Evolutionary conservation across 2,888 invertebrate species (phyloP).

Genomic region (Coronaproctus castanopsis): DNA sequence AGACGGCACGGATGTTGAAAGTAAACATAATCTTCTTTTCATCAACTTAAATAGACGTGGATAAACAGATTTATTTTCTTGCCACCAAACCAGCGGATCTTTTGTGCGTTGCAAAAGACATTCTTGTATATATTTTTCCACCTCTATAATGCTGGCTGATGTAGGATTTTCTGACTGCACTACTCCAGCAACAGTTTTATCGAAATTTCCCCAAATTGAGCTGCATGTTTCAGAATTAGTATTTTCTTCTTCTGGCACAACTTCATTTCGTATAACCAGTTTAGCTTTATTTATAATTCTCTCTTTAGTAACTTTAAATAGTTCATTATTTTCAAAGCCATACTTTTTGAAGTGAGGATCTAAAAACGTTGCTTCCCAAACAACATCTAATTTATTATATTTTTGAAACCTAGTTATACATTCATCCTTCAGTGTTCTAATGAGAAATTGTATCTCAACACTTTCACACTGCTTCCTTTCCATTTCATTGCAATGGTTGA

Average conservation of each 20-base stretch:
- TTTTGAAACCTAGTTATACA: not conserved
- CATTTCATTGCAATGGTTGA: slow-evolving; percentile 1
- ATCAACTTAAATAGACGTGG: slow-evolving; percentile 17
- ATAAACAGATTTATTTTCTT: slow-evolving; percentile 14
- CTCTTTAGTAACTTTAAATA: not conserved
- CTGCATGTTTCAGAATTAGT: not conserved
- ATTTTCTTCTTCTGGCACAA: not conserved
- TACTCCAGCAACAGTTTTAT: slow-evolving; percentile 3
- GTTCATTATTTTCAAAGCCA: slow-evolving; percentile 6
- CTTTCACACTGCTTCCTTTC: not conserved
- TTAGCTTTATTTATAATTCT: not conserved
- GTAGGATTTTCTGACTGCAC: slow-evolving; percentile 8
- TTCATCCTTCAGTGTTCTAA: not conserved
- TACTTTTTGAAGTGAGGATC: slow-evolving; percentile 6
- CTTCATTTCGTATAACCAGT: not conserved
- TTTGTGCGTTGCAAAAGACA: slow-evolving; percentile 10
- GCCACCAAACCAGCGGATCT: slow-evolving; percentile 19
- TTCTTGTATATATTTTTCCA: slow-evolving; percentile 14
- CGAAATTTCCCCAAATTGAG: slow-evolving; percentile 13
- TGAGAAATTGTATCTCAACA: not conserved
- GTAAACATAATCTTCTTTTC: slow-evolving; percentile 15
- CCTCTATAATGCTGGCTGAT: slow-evolving; percentile 14
- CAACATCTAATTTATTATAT: not conserved
- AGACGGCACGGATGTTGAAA: slow-evolving; percentile 20
- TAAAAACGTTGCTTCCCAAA: slow-evolving; percentile 5